Conservation (phyloP, 1,140 invertebrate species). For the Dysdera silvatica region DNA sequence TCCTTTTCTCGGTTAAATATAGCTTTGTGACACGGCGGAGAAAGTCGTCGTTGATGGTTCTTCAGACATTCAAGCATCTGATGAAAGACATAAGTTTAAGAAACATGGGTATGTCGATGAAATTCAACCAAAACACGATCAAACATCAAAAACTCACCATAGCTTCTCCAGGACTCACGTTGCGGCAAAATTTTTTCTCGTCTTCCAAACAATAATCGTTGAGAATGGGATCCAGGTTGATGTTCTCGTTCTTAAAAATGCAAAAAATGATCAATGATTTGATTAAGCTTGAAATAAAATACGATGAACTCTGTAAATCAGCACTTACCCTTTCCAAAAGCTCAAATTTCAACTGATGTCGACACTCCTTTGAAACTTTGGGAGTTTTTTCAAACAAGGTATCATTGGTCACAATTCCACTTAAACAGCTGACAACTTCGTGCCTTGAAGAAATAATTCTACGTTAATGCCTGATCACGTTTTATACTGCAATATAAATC, state of each 20-base stretch:
- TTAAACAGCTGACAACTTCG: conserved; percentile 84
- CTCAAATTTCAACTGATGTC: conserved; percentile 74
- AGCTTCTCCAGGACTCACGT: conserved; percentile 64
- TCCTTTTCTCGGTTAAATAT: conserved; percentile 77
- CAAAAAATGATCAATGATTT: conserved; percentile 1
- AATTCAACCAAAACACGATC: too few species aligned
- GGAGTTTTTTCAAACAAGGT: conserved; percentile 64
- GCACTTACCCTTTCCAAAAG: conserved; percentile 58
- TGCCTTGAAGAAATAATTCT: conserved; percentile 50
- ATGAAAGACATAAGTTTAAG: too few species aligned
- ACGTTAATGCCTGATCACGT: too few species aligned
- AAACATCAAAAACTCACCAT: conserved; percentile 51
- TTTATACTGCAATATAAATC: too few species aligned
- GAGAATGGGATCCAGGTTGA: conserved; percentile 72
- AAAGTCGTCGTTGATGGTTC: conserved; percentile 58
- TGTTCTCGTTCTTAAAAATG: conserved; percentile 63
- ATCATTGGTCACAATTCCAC: conserved; percentile 79
- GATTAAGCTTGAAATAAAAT: conserved; percentile 3
- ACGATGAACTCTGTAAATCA: background rate
- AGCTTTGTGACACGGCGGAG: conserved; percentile 61
- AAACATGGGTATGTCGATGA: too few species aligned
- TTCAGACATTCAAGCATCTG: conserved; percentile 82
- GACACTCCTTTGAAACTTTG: conserved; percentile 71
- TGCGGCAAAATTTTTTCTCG: conserved; percentile 62
- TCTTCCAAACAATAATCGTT: conserved; percentile 66